phyloP scores from a whole-genome alignment of 2,888 invertebrate species.

The Sycophila texana region DNA sequence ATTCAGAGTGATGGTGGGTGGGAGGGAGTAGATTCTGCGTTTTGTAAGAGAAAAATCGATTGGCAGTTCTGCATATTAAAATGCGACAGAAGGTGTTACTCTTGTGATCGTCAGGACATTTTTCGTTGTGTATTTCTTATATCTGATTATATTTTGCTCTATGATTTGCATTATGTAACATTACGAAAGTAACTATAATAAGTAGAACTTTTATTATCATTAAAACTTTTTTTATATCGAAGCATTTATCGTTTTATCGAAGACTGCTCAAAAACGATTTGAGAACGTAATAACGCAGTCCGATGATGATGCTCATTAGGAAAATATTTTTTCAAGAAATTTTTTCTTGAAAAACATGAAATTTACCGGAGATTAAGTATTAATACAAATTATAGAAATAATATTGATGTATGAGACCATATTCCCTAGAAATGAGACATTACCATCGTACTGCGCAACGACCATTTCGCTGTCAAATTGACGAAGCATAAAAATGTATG shows the following conservation, averaged over 20 bases:
- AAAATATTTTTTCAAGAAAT: background rate
- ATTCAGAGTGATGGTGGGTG: no score
- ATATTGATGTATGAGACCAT: no score
- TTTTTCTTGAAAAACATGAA: no score
- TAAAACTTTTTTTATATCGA: background rate
- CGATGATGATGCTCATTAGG: slow-evolving; percentile 1
- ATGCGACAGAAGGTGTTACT: background rate
- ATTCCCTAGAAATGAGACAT: background rate
- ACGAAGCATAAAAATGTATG: background rate
- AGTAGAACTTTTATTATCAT: slow-evolving; percentile 8
- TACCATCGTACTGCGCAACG: slow-evolving; percentile 1
- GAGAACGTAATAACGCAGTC: slow-evolving; percentile 1
- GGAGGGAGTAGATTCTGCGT: no score
- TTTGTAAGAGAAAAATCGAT: no score
- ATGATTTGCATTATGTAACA: background rate
- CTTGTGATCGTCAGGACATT: background rate
- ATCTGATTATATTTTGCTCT: slow-evolving; percentile 1
- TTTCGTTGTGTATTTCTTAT: background rate
- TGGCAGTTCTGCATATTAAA: no score
- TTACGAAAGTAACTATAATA: background rate
- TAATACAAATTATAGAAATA: no score
- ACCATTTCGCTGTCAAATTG: background rate
- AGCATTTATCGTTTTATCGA: background rate
- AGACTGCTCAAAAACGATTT: background rate
- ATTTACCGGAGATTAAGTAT: no score